phyloP scores from a whole-genome alignment of 2,797 vertebrate genomes.

The Anguilla obscura region DNA sequence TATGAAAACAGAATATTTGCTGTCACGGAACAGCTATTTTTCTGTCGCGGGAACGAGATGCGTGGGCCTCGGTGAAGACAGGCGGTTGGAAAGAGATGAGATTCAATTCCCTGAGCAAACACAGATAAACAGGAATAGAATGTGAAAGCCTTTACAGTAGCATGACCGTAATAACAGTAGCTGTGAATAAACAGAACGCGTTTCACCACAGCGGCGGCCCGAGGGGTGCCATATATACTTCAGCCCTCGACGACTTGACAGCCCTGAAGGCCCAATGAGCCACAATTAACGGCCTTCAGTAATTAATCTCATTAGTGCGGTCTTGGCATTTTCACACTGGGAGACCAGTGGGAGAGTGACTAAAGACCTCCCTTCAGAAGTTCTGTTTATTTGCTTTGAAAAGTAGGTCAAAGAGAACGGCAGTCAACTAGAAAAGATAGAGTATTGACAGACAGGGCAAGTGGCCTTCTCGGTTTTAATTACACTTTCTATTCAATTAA shows the following conservation, averaged over 20 bases:
- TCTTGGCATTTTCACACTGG: conserved; percentile 50
- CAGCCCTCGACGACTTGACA: conserved; percentile 37
- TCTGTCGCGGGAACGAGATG: background rate
- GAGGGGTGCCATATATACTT: conserved; percentile 40
- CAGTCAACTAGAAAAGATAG: conserved; percentile 49
- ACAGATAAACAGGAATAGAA: conserved; percentile 52
- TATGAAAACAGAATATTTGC: background rate
- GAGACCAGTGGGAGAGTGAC: conserved; percentile 28
- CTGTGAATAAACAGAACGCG: conserved; percentile 47
- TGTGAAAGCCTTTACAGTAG: conserved; percentile 52
- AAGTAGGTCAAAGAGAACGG: conserved; percentile 72
- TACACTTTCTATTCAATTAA: background rate
- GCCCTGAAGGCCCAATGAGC: conserved; percentile 47
- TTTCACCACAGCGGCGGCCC: conserved; percentile 46
- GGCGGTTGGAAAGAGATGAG: conserved; percentile 15
- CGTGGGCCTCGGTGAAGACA: background rate
- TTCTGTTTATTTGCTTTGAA: conserved; percentile 68
- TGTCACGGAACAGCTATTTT: background rate
- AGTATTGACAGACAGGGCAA: conserved; percentile 45
- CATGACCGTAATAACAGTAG: conserved; percentile 53
- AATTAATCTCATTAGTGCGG: conserved; percentile 65
- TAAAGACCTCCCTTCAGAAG: conserved; percentile 61
- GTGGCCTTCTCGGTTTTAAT: background rate
- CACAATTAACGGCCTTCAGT: conserved; percentile 57
- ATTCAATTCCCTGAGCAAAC: conserved; percentile 44